Evolutionary conservation across 2,888 invertebrate species (phyloP).

Genomic region (Prenolepis imparis): DNA sequence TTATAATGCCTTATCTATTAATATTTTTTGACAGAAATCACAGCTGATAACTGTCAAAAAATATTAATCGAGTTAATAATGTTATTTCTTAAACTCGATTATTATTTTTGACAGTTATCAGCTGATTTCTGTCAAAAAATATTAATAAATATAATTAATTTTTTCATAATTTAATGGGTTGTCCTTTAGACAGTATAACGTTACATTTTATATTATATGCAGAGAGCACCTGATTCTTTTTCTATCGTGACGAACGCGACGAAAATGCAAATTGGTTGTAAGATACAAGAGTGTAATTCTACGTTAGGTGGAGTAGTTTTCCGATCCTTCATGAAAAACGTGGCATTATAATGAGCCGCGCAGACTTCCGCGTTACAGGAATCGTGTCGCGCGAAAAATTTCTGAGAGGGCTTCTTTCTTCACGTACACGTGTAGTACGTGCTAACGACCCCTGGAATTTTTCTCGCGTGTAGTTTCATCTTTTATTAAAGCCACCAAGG

Average conservation of each 20-base stretch:
- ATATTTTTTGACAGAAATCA: no score
- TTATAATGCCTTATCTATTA: no score
- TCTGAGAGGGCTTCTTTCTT: conserved; percentile 48
- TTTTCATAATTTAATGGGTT: no score
- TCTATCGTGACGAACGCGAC: background rate
- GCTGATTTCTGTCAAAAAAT: no score
- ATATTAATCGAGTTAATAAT: no score
- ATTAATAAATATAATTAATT: no score
- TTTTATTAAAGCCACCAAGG: conserved; percentile 40
- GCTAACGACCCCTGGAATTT: conserved; percentile 49
- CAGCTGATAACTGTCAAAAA: no score
- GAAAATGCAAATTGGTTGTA: conserved; percentile 36
- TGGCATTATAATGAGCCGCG: conserved; percentile 66
- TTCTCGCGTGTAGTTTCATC: conserved; percentile 33
- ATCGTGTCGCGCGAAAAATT: conserved; percentile 56
- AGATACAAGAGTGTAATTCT: conserved; percentile 16
- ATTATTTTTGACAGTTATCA: no score
- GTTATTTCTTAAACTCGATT: no score
- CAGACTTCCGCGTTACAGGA: conserved; percentile 30
- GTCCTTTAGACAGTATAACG: no score
- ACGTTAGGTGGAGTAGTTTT: background rate
- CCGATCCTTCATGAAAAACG: conserved; percentile 37
- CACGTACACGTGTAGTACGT: conserved; percentile 55
- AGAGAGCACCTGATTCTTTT: background rate
- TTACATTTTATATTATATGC: background rate